Conservation (phyloP, 2,113 vertebrate species). For the Upupa epops region DNA sequence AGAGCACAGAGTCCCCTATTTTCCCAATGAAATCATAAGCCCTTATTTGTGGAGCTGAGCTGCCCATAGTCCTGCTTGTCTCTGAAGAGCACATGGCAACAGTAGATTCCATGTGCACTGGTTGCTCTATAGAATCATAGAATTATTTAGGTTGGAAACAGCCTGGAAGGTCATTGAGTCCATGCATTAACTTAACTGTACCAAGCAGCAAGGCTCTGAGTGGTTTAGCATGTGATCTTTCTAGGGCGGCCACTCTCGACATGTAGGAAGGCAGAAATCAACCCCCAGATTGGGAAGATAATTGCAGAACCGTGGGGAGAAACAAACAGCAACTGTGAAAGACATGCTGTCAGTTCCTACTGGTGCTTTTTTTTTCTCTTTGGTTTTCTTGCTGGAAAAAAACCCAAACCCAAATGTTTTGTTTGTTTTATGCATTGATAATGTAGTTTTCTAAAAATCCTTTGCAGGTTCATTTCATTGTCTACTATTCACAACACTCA, state of each 20-base stretch:
- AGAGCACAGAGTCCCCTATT: neutral
- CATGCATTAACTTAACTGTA: too few species aligned
- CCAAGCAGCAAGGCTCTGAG: neutral
- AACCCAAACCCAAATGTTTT: neutral
- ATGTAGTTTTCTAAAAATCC: neutral
- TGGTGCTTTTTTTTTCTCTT: neutral
- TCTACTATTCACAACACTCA: neutral
- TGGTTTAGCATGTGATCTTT: neutral
- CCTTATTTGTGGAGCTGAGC: neutral
- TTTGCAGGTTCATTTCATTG: constrained; percentile 35
- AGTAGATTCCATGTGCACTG: neutral
- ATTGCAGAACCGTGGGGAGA: neutral
- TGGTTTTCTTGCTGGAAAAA: neutral
- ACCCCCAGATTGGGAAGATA: neutral
- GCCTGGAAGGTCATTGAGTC: too few species aligned
- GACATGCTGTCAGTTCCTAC: neutral
- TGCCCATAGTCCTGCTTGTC: neutral
- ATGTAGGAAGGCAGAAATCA: fast-evolving
- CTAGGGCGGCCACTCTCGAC: fast-evolving
- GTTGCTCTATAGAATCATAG: neutral
- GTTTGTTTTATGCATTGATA: neutral
- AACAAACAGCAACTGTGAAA: neutral
- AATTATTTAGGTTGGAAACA: too few species aligned
- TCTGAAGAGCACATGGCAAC: neutral
- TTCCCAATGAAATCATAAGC: neutral